Conservation (phyloP, 2,888 invertebrate genomes). For the Drosophila kambysellisi region DNA sequence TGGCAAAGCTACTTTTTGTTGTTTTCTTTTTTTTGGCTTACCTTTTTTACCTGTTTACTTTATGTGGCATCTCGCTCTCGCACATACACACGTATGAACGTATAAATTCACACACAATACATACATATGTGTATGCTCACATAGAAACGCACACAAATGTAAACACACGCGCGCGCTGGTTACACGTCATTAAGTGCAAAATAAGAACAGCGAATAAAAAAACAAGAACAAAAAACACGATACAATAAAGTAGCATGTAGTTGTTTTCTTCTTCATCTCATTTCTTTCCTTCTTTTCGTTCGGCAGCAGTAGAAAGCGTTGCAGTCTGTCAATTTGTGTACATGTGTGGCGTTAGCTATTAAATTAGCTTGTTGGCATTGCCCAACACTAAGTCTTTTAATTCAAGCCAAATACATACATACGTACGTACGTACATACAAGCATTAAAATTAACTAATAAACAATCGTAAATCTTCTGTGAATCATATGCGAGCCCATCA, state of each 20-base stretch:
- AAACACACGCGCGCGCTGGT: conserved; percentile 71
- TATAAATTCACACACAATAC: conserved; percentile 16
- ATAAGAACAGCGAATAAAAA: conserved; percentile 72
- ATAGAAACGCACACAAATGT: conserved; percentile 50
- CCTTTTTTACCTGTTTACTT: conserved; percentile 67
- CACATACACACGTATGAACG: conserved; percentile 40
- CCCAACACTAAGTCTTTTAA: conserved; percentile 10
- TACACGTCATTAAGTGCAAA: conserved; percentile 79
- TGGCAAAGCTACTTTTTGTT: conserved; percentile 73
- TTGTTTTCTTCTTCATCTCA: conserved; percentile 25
- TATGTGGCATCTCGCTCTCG: conserved; percentile 56
- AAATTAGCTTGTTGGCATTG: conserved; percentile 21
- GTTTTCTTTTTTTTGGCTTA: conserved; percentile 66
- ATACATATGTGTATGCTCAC: conserved; percentile 18
- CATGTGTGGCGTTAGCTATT: conserved; percentile 30
- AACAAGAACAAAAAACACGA: conserved; percentile 60
- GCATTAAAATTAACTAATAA: conserved; percentile 42
- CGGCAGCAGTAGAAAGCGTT: conserved; percentile 39
- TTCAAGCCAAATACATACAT: neutral
- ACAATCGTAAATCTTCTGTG: conserved; percentile 46
- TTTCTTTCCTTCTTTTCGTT: conserved; percentile 26
- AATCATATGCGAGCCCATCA: conserved; percentile 44
- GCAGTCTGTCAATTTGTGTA: conserved; percentile 33
- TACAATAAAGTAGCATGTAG: conserved; percentile 51
- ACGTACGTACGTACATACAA: conserved; percentile 1